These are phyloP conservation scores for Tholera decimalis DNA, from an alignment of 2,888 invertebrate species.

Conservation along the genomic window DNA sequence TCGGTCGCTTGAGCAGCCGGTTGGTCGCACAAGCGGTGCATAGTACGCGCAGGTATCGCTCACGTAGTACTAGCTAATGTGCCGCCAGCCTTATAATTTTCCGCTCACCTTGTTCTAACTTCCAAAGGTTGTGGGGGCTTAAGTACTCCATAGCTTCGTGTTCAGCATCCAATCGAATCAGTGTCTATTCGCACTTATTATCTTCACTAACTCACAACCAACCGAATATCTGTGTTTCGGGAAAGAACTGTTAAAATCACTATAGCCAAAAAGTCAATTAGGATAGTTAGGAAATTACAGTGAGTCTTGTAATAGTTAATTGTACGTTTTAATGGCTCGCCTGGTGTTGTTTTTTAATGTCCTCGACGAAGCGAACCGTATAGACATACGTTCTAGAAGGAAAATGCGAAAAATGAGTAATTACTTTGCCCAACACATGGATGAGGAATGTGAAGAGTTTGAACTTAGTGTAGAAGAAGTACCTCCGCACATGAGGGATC, in stretches of 20 bases:
- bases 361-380: conserved; percentile 5
- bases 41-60: not conserved
- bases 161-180: not conserved
- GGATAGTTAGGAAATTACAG: conserved; percentile 7
- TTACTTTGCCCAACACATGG: not conserved
- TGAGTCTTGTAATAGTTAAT: conserved; percentile 9
- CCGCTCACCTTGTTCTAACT: conserved; percentile 15
- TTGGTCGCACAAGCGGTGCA: not conserved
- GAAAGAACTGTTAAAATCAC: conserved; percentile 6
- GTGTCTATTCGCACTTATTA: not conserved
- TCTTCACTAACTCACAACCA: too few species aligned
- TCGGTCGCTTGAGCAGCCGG: not conserved
- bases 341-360: not conserved
- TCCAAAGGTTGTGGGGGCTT: conserved; percentile 14
- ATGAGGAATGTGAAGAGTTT: not conserved
- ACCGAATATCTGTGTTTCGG: not conserved
- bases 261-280: not conserved
- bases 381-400: not conserved
- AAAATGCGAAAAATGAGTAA: not conserved
- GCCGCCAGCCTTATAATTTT: conserved; percentile 16
- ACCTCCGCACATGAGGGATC: not conserved
- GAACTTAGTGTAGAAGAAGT: not conserved
- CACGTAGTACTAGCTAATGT: conserved; percentile 11
- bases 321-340: conserved; percentile 12
- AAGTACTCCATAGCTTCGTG: not conserved